A percentile compares a stretch with the other conserved stretches of the same genome.
Conservation (phyloP, 1,140 invertebrate genomes). For the Panonychus citri region DNA sequence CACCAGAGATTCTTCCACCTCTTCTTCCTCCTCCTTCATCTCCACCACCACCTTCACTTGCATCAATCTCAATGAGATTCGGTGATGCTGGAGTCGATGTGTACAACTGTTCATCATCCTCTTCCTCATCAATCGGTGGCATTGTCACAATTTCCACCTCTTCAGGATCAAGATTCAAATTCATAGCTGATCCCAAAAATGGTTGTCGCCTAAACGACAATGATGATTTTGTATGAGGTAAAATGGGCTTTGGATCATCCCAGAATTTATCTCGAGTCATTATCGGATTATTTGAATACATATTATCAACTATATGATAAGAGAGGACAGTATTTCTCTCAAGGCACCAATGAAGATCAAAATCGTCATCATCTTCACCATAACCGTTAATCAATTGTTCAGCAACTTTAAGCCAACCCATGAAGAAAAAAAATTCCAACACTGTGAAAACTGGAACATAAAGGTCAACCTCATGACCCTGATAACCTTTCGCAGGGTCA, state of each 20-base stretch:
- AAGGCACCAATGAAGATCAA: constrained; percentile 20
- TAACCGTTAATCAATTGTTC: constrained; percentile 25
- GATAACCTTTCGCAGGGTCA: constrained; percentile 23
- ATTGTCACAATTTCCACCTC: constrained; percentile 15
- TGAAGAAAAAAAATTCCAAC: constrained; percentile 79
- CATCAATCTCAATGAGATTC: constrained; percentile 1
- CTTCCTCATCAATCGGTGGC: constrained; percentile 8
- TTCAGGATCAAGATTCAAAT: constrained; percentile 15
- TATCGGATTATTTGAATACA: constrained; percentile 15
- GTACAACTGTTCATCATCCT: constrained; percentile 13
- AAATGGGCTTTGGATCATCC: constrained; percentile 22
- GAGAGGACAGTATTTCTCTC: constrained; percentile 13
- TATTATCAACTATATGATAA: constrained; percentile 16
- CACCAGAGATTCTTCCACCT: not conserved
- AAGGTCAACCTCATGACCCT: constrained; percentile 17
- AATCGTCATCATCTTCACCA: constrained; percentile 31
- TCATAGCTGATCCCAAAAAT: constrained; percentile 16
- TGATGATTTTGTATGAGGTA: constrained; percentile 21
- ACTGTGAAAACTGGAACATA: constrained; percentile 18
- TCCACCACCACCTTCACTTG: not conserved
- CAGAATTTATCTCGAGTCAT: constrained; percentile 23
- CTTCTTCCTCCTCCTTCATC: not conserved
- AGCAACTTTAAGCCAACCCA: constrained; percentile 52
- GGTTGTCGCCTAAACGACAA: constrained; percentile 11
- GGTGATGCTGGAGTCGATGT: constrained; percentile 13